Evolutionary conservation across 2,113 vertebrate genomes (phyloP), one percentile per base, ranked within the genome.

Genomic region (Dascyllus trimaculatus): DNA sequence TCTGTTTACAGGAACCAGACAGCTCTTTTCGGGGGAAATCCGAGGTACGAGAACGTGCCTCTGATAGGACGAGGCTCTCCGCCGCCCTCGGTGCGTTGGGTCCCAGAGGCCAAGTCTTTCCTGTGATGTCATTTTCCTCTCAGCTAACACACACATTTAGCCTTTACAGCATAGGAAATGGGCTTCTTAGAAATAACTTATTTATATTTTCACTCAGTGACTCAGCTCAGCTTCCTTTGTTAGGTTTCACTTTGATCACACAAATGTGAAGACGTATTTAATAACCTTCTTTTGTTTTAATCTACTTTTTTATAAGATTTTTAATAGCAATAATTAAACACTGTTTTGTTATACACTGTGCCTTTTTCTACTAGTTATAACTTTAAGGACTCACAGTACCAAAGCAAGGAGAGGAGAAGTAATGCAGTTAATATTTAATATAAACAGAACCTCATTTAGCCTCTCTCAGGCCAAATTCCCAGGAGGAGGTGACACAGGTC

Each of bases 21-120:
- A 0, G 93, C 93, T 62, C 95, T 99, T 64, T 99, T 99, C 0
- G 97, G 98, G 1, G 97, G 98, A 52, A 98, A 96, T 71, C 96
- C 97, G 0, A 96, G 98, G 73, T 98, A 97, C 0, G 98, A 99
- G 91, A 99, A 98, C 5, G 97, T 97, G 51, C 98, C 98, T 0
- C 96, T 99, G 86, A 99, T 99, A 15, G 96, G 97, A 82, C 95
- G 98, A 92, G 97, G 96, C 46, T 98, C 98, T 25, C 98, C 97
- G 4, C 98, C 98, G 2, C 98, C 98, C 77, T 99, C 97, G 95
- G 98, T 99, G 96, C 91, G 93, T 87, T 91, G 91, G 88, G 75
- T 75, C 22, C 82, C 85, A 0, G 67, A 88, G 88, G 91, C 80
- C 71, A 86, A 91, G 68, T 81, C 85, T 45, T 87, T 88, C 54